Evolutionary conservation across 2,888 invertebrate species (phyloP), one percentile per base, ranked within the genome.

Genomic region (Apamea sordens): DNA sequence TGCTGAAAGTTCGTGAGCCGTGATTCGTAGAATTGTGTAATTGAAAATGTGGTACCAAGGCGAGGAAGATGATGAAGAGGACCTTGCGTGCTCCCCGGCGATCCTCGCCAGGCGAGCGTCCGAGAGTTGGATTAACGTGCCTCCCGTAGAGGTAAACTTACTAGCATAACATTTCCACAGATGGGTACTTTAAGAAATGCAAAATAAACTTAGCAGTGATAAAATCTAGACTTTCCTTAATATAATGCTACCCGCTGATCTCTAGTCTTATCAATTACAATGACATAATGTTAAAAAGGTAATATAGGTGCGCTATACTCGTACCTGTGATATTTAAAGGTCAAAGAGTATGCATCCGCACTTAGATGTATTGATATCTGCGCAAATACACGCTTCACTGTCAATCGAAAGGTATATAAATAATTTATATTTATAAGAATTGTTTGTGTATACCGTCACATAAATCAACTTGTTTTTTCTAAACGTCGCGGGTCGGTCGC

Each of bases 41-140:
- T 64, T 76, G 41, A 96, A 93, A 90, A 98, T 98, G 98, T 98
- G 98, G 98, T 98, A 98, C 93, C 98, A 98, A 92, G 98, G 98
- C 85, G 97, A 98, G 75, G 98, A 98, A 89, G 98, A 98, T 89
- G 98, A 98, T 93, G 98, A 98, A 91, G 98, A 98, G 94, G 98
- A 98, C 90, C 97, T 98, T 90, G 97, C 98, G 97, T 98, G 98
- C 96, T 98, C 98, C 91, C 99, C 99, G 86, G 99, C 99, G 82
- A 97, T 99, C 86, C 97, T 99, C 96, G 98, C 99, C 82, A 97
- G 99, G 87, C 97, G 99, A 88, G 99, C 99, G 73, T 98, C 98
- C 36, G 98, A 98, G 94, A 98, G 98, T 94, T 99, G 99, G 98
- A 99, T 99, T 90, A 98, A 98, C 91, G 98, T 98, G 88, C 98